Evolutionary conservation across 30 jellyfish, hydroid and myxozoan genomes (phyloP).

Genomic region (Haliclystus octoradiatus): DNA sequence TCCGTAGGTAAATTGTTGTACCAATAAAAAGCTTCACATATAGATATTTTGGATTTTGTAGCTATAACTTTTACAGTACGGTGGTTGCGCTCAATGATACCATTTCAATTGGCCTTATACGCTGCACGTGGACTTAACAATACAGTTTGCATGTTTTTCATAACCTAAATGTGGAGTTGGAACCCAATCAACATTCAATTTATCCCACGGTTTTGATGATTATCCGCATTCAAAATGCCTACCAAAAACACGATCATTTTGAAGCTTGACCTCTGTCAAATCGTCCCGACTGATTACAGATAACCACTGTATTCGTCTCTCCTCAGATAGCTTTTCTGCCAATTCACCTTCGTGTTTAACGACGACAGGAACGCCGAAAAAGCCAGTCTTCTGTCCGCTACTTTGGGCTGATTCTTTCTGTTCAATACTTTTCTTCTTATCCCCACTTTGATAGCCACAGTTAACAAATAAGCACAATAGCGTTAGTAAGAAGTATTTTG

Average conservation of each 20-base stretch:
- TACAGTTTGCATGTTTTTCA: no score
- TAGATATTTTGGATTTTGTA: no score
- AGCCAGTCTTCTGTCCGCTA: background rate
- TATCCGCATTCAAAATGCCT: slow-evolving; percentile 11
- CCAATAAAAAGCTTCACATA: no score
- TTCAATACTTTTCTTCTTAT: background rate
- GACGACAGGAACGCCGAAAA: background rate
- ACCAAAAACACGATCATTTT: slow-evolving; percentile 15
- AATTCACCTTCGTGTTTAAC: background rate
- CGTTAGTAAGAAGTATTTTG: no score
- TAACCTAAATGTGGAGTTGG: no score
- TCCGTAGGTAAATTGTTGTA: no score
- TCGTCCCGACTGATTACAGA: slow-evolving; percentile 8
- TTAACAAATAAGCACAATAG: slow-evolving; percentile 1
- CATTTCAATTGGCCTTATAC: no score
- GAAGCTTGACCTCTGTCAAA: slow-evolving; percentile 3
- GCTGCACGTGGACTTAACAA: no score
- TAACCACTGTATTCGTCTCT: background rate
- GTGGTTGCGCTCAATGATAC: no score
- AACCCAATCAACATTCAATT: slow-evolving; percentile 18
- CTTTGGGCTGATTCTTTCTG: background rate
- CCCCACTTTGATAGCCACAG: slow-evolving; percentile 2
- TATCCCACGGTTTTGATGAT: slow-evolving; percentile 7
- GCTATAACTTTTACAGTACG: no score
- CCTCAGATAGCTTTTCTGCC: background rate